Evolutionary conservation across 1,140 invertebrate genomes (phyloP).

Genomic region (Ceratina japonica): DNA sequence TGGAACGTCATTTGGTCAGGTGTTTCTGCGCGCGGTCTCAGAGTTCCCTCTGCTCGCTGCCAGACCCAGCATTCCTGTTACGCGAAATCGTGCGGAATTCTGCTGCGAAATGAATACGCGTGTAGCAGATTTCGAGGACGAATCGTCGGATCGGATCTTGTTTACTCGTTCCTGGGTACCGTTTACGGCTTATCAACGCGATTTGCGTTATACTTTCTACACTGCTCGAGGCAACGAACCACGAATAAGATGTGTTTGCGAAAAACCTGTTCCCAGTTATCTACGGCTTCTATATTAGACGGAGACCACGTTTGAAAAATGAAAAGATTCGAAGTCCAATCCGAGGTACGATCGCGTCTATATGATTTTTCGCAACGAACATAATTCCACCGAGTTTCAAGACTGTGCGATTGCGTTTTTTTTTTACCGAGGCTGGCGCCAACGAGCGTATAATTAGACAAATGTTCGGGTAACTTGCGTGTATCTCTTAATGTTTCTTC

Average conservation of each 20-base stretch:
- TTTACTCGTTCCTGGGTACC: constrained; percentile 13
- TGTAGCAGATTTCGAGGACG: background rate
- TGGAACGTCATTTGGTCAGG: constrained; percentile 20
- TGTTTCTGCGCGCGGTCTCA: background rate
- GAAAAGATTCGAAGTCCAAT: too few relatives aligned
- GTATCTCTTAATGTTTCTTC: constrained; percentile 29
- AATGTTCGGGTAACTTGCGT: constrained; percentile 31
- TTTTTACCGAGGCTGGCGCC: constrained; percentile 23
- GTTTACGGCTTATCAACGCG: constrained; percentile 47
- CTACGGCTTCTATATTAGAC: constrained; percentile 16
- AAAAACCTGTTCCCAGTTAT: constrained; percentile 55
- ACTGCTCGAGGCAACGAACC: constrained; percentile 35
- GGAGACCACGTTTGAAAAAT: too few relatives aligned
- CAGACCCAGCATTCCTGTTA: background rate
- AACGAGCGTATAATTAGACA: constrained; percentile 52
- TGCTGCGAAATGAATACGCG: background rate
- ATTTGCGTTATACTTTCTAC: constrained; percentile 54
- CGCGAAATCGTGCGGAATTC: background rate
- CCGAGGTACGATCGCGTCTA: background rate
- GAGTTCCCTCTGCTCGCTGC: background rate
- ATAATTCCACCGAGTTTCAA: constrained; percentile 16
- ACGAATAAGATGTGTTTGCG: constrained; percentile 46
- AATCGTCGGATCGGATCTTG: background rate
- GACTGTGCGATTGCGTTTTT: constrained; percentile 28
- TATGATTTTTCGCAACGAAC: background rate